Evolutionary conservation across 1,140 invertebrate genomes (phyloP).

Genomic region (Cyrtorhinus lividipennis): DNA sequence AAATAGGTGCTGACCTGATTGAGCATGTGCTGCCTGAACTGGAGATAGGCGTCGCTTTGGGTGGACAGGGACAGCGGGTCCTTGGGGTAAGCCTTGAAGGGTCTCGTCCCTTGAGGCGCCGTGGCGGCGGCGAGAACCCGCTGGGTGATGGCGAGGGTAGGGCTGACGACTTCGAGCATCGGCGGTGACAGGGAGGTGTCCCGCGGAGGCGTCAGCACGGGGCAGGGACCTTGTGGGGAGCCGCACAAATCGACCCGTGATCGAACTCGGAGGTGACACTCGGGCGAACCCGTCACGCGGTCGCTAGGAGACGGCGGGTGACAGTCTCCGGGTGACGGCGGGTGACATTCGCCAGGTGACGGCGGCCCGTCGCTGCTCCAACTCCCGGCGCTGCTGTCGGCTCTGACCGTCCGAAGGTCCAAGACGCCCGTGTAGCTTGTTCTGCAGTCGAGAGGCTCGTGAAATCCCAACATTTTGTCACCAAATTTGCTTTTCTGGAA

Average conservation of each 20-base stretch:
- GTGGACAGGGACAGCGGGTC: slow-evolving; percentile 44
- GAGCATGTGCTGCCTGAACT: slow-evolving; percentile 49
- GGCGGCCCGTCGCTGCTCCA: background rate
- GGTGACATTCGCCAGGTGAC: background rate
- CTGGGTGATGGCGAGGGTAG: slow-evolving; percentile 14
- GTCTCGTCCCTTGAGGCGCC: slow-evolving; percentile 31
- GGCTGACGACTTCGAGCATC: background rate
- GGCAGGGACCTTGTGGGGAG: background rate
- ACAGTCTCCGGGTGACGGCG: background rate
- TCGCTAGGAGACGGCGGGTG: too few species aligned
- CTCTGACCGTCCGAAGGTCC: background rate
- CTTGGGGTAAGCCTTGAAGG: slow-evolving; percentile 56
- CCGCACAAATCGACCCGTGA: too few species aligned
- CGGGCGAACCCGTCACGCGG: too few species aligned
- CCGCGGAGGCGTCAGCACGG: slow-evolving; percentile 9
- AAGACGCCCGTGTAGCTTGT: background rate
- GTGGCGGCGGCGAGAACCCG: slow-evolving; percentile 16
- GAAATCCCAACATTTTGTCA: slow-evolving; percentile 9
- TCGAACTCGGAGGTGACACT: too few species aligned
- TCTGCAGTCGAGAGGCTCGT: slow-evolving; percentile 8
- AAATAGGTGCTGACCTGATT: slow-evolving; percentile 40
- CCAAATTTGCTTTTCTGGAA: too few species aligned
- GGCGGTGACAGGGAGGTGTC: background rate
- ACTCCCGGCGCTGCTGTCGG: background rate
- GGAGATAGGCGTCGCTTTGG: slow-evolving; percentile 43